Evolutionary conservation across 64 coral and sea anemone genomes (phyloP).

Genomic region (Stichodactyla mertensii): DNA sequence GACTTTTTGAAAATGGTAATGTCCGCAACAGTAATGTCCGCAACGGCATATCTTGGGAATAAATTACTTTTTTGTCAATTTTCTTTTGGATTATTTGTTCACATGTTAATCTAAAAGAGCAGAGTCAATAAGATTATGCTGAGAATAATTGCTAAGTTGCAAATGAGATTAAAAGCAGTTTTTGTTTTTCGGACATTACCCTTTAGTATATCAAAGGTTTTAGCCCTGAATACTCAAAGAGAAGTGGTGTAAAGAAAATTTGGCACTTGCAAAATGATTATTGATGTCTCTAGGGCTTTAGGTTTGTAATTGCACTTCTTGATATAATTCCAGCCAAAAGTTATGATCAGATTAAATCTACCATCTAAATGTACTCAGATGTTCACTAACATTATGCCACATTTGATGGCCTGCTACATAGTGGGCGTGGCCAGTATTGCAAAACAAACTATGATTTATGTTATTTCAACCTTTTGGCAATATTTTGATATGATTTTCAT

Average conservation of each 20-base stretch:
- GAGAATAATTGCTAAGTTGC: background rate
- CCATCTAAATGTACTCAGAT: constrained; percentile 3
- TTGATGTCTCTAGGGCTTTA: constrained; percentile 5
- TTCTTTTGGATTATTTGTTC: constrained; percentile 9
- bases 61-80: constrained; percentile 7
- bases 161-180: constrained; percentile 14
- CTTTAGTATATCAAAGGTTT: constrained; percentile 6
- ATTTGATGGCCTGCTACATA: background rate
- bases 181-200: background rate
- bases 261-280: constrained; percentile 13
- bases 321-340: background rate
- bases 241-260: background rate
- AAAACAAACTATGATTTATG: constrained; percentile 9
- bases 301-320: constrained; percentile 16
- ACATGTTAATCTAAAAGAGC: constrained; percentile 1
- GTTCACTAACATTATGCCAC: background rate
- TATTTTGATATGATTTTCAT: background rate
- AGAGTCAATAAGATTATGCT: background rate
- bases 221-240: background rate
- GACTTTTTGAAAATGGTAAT: constrained; percentile 11
- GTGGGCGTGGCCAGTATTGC: constrained; percentile 12
- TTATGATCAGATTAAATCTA: constrained; percentile 14
- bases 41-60: background rate
- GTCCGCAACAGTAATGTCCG: constrained; percentile 1
- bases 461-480: constrained; percentile 2